A percentile compares a stretch with the other conserved stretches of the same genome.
These are phyloP conservation scores for Helicoverpa armigera DNA, from an alignment of 1,140 invertebrate species.

Conservation along the genomic window DNA sequence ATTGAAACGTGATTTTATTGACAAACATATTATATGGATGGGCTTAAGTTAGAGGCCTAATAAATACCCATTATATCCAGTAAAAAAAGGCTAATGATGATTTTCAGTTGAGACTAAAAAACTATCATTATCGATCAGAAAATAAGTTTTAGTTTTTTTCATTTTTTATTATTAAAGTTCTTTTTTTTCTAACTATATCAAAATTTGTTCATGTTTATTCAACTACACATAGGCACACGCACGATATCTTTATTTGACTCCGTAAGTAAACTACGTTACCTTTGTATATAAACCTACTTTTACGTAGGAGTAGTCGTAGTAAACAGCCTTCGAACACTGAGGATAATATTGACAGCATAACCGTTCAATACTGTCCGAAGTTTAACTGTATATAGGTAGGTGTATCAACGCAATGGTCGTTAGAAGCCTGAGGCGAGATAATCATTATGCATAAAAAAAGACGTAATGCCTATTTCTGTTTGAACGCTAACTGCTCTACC, in stretches of 20 bases:
- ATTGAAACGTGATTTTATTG: not conserved
- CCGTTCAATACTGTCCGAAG: constrained; percentile 3
- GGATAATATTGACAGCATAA: not conserved
- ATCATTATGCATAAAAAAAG: constrained; percentile 9
- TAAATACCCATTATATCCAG: too few species aligned
- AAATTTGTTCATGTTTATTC: constrained; percentile 1
- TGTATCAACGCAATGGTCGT: not conserved
- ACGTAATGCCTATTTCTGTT: constrained; percentile 1
- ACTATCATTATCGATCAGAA: constrained; percentile 1
- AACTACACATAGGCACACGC: not conserved
- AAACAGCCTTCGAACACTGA: constrained; percentile 11
- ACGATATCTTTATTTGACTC: not conserved
- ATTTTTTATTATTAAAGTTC: not conserved
- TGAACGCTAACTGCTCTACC: not conserved
- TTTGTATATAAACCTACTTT: constrained; percentile 13
- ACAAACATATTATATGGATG: not conserved
- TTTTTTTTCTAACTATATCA: not conserved
- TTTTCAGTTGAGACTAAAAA: not conserved
- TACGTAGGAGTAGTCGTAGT: constrained; percentile 20
- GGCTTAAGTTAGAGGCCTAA: too few species aligned
- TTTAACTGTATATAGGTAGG: not conserved
- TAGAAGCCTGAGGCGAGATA: not conserved
- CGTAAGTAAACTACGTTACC: constrained; percentile 3
- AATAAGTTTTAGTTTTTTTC: not conserved
- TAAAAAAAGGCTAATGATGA: too few species aligned